Base-by-base conservation (phyloP, 1,140 invertebrate genomes). In the Bombus balteatus region DNA sequence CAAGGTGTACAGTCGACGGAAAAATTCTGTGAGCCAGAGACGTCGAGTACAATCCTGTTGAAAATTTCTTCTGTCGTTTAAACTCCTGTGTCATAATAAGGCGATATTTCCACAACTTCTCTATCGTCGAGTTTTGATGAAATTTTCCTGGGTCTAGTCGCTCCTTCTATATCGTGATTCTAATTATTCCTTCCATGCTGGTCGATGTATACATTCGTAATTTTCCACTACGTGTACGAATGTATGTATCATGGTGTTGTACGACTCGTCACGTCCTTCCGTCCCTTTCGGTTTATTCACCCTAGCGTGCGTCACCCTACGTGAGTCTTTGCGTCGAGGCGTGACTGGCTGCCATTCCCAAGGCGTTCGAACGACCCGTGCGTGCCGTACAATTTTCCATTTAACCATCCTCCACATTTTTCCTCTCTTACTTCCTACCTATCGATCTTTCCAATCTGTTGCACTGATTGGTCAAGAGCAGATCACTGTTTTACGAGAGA, bases 261-360 rank as follows among this genome's bases (percentile, higher is more conserved):
- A 47, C 32, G 83, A 79, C 34, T 89, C 81, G 22, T 25, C 53
- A 22, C 39, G 65, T 65, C 66, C 73, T 43, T 86, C 62, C 73
- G 32, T 90, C 75, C 78, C 82, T 71, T 78, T 57, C 47, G 62
- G 87, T 88, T 90, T 90, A 88, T 84, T 91, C 87, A 89, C 78
- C 72, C 84, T 76, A 37, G 74, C 71, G 39, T 85, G 86, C 78
- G 88, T 90, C 85, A 89, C 71, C 81, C 72, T 85, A 79, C 66
- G 66, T 37, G 39, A 72, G 74, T 87, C 66, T 83, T 89, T 72
- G 57, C 80, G 70, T 22, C 86, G 65, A 91, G 82, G 81, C 90
- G 86, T 91, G 87, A 88, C 86, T 84, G 47, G 75, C 47, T 91
- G 86, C 88, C 71, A 85, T 87, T 75, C 70, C 47, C 22, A 74